These are phyloP conservation scores for Siniperca obscura DNA, from an alignment of 2,797 vertebrate genomes.

Conservation along the genomic window DNA sequence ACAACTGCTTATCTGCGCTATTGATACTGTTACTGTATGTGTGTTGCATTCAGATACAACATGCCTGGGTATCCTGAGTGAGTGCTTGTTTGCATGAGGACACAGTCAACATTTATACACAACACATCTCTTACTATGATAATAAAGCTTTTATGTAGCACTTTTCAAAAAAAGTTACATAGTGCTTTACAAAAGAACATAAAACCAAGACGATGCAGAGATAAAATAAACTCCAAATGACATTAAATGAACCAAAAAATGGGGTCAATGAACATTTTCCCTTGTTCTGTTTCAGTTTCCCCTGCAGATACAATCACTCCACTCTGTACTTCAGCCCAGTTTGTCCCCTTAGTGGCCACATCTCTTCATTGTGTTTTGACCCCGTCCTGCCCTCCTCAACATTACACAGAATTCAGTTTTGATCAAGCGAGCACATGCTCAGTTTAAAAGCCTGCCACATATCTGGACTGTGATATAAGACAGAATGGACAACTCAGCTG, in stretches of 20 bases:
- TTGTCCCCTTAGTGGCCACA: slow-evolving; percentile 51
- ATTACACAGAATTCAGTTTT: slow-evolving; percentile 20
- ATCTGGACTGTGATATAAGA: slow-evolving; percentile 41
- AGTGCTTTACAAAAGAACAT: neutral
- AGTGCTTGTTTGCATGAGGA: neutral
- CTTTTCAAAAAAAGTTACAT: neutral
- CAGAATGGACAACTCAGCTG: slow-evolving; percentile 4
- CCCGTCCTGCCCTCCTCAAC: neutral
- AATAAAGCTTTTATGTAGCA: neutral
- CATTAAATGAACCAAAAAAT: neutral
- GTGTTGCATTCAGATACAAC: slow-evolving; percentile 8
- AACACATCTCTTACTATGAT: neutral
- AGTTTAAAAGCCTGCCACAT: slow-evolving; percentile 40
- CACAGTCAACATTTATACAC: neutral
- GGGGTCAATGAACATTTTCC: neutral
- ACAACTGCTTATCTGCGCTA: slow-evolving; percentile 34
- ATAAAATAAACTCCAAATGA: neutral
- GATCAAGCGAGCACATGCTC: slow-evolving; percentile 54
- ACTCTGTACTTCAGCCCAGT: neutral
- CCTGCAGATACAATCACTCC: neutral
- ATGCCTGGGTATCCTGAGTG: neutral
- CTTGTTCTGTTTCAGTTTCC: neutral
- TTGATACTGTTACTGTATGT: slow-evolving; percentile 10
- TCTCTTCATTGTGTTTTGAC: slow-evolving; percentile 26
- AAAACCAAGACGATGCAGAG: neutral